Evolutionary conservation across 2,888 invertebrate species (phyloP).

Genomic region (Peribatodes rhomboidaria): DNA sequence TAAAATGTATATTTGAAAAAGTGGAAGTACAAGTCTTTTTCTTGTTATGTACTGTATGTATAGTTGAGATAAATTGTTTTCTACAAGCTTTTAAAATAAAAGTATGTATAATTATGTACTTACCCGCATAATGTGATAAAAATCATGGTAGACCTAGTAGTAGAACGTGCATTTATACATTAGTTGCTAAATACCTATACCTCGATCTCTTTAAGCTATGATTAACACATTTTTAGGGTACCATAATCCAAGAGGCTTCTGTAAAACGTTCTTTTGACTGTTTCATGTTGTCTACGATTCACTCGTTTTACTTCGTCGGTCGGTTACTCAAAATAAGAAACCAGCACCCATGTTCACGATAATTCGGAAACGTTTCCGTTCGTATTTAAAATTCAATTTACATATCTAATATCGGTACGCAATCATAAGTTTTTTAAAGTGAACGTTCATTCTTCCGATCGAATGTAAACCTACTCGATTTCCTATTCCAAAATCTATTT

Average conservation of each 20-base stretch:
- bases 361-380: too few relatives aligned
- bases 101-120: constrained; percentile 13
- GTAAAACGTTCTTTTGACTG: neutral
- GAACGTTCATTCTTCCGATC: too few relatives aligned
- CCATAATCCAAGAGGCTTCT: neutral
- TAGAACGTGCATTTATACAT: constrained; percentile 24
- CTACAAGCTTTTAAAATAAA: constrained; percentile 21
- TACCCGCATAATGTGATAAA: constrained; percentile 27
- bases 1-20: neutral
- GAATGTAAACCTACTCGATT: too few relatives aligned
- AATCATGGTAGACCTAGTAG: constrained; percentile 9
- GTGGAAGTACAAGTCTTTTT: neutral
- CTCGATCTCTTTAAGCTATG: constrained; percentile 10
- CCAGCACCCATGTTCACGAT: too few relatives aligned
- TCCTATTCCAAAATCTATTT: too few relatives aligned
- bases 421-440: too few relatives aligned
- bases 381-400: too few relatives aligned
- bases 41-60: neutral
- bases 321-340: too few relatives aligned
- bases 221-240: neutral
- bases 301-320: too few relatives aligned
- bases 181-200: constrained; percentile 15
- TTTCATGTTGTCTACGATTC: neutral
- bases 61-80: constrained; percentile 3
- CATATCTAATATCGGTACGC: too few relatives aligned